A percentile compares a stretch with the other conserved stretches of the same genome.
Evolutionary conservation across 1,140 invertebrate genomes (phyloP).

Genomic region (Drosophila pachea): DNA sequence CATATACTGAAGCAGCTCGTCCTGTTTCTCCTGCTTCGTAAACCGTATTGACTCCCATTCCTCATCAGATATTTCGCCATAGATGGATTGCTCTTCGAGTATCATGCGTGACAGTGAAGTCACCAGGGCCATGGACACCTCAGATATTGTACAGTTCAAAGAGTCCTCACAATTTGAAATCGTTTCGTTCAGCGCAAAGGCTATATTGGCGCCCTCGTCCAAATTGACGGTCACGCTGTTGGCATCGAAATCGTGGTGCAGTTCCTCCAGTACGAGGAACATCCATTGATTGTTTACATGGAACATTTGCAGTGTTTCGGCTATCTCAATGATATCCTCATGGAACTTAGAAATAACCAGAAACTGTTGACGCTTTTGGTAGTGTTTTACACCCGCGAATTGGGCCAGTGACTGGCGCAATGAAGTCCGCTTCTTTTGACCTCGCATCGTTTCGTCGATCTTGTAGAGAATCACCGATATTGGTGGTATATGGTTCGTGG

Average conservation of each 20-base stretch:
- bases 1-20: slow-evolving; percentile 82
- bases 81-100: slow-evolving; percentile 83
- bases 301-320: slow-evolving; percentile 83
- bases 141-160: slow-evolving; percentile 78
- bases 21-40: slow-evolving; percentile 83
- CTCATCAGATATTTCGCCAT: slow-evolving; percentile 87
- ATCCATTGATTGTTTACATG: slow-evolving; percentile 88
- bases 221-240: slow-evolving; percentile 81
- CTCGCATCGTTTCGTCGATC: slow-evolving; percentile 60
- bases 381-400: slow-evolving; percentile 55
- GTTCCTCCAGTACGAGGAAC: slow-evolving; percentile 85
- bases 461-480: slow-evolving; percentile 70
- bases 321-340: slow-evolving; percentile 83
- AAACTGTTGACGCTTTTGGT: slow-evolving; percentile 68
- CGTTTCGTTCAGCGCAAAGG: slow-evolving; percentile 87
- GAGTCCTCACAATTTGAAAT: slow-evolving; percentile 50
- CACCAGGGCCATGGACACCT: slow-evolving; percentile 83
- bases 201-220: slow-evolving; percentile 89
- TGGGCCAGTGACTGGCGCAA: slow-evolving; percentile 48
- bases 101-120: slow-evolving; percentile 84
- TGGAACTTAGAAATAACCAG: slow-evolving; percentile 76
- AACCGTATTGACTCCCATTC: slow-evolving; percentile 89
- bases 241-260: slow-evolving; percentile 79
- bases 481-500: slow-evolving; percentile 68
- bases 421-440: slow-evolving; percentile 57